Percentiles rank a stretch among this genome's conserved stretches.
These are phyloP conservation scores for Adrianichthys oophorus DNA, from an alignment of 2,797 vertebrate species.

Conservation along the genomic window DNA sequence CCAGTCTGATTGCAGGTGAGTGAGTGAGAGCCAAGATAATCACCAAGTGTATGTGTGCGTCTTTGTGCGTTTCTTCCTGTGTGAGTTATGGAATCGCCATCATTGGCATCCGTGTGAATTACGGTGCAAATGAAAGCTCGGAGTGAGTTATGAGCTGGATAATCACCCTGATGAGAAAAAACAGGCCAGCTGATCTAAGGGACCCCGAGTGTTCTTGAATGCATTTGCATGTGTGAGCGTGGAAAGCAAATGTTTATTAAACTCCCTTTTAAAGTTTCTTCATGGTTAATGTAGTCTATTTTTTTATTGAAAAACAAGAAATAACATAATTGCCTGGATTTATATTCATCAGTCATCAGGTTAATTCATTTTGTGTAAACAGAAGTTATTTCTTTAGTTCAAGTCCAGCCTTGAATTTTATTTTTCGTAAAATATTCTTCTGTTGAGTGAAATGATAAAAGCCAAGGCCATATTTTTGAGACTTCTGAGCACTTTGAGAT, in stretches of 20 bases:
- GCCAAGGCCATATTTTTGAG: slow-evolving; percentile 3
- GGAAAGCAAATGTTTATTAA: slow-evolving; percentile 24
- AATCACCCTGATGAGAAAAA: slow-evolving; percentile 68
- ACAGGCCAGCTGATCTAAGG: slow-evolving; percentile 51
- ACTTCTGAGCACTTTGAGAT: background rate
- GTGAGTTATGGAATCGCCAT: slow-evolving; percentile 64
- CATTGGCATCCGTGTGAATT: slow-evolving; percentile 62
- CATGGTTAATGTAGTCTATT: slow-evolving; percentile 20
- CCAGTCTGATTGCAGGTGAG: slow-evolving; percentile 57
- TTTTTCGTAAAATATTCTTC: background rate
- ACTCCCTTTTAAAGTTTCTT: slow-evolving; percentile 44
- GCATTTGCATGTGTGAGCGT: slow-evolving; percentile 6
- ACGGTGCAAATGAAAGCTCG: slow-evolving; percentile 68
- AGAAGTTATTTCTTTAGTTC: slow-evolving; percentile 7
- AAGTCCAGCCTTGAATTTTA: slow-evolving; percentile 5
- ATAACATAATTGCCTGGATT: slow-evolving; percentile 3
- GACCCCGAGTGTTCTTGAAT: slow-evolving; percentile 20
- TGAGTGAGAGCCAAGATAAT: slow-evolving; percentile 63
- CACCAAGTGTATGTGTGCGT: slow-evolving; percentile 49
- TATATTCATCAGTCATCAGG: slow-evolving; percentile 13
- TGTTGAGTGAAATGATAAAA: slow-evolving; percentile 11
- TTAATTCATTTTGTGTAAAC: slow-evolving; percentile 13
- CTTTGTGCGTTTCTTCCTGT: slow-evolving; percentile 38
- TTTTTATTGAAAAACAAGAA: background rate
- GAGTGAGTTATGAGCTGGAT: slow-evolving; percentile 73